phyloP scores from a whole-genome alignment of 2,113 vertebrate species.

The Ramphastos sulfuratus region DNA sequence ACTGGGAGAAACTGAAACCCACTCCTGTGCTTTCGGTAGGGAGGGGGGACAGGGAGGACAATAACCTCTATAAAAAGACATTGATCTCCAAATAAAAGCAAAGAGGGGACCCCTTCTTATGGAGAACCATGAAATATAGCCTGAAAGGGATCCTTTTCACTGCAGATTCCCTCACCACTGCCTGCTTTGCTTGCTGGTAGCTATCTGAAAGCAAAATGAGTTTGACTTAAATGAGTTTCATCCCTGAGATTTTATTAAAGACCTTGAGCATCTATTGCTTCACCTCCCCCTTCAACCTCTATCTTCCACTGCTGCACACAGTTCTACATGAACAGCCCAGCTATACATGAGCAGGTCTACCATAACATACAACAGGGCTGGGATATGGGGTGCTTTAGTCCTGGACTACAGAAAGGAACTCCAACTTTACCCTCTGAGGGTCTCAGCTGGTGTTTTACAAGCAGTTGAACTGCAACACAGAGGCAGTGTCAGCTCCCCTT shows the following conservation, averaged over 20 bases:
- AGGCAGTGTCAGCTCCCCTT: not conserved
- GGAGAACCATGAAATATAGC: constrained; percentile 70
- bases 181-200: constrained; percentile 33
- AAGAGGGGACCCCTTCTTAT: constrained; percentile 14
- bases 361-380: not conserved
- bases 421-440: not conserved
- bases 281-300: not conserved
- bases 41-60: constrained; percentile 23
- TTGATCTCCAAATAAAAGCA: constrained; percentile 59
- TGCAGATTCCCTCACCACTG: constrained; percentile 26
- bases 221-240: constrained; percentile 15
- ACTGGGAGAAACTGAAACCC: constrained; percentile 65
- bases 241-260: not conserved
- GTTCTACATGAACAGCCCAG: not conserved
- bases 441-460: not conserved
- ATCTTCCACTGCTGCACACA: not conserved
- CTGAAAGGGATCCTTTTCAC: constrained; percentile 46
- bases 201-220: constrained; percentile 1
- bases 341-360: not conserved
- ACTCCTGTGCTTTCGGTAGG: constrained; percentile 41
- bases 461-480: not conserved
- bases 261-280: not conserved
- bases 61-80: constrained; percentile 60
- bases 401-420: not conserved
- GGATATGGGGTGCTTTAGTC: not conserved